Evolutionary conservation across 1,140 invertebrate species (phyloP).

Genomic region (Eumaeus atala): DNA sequence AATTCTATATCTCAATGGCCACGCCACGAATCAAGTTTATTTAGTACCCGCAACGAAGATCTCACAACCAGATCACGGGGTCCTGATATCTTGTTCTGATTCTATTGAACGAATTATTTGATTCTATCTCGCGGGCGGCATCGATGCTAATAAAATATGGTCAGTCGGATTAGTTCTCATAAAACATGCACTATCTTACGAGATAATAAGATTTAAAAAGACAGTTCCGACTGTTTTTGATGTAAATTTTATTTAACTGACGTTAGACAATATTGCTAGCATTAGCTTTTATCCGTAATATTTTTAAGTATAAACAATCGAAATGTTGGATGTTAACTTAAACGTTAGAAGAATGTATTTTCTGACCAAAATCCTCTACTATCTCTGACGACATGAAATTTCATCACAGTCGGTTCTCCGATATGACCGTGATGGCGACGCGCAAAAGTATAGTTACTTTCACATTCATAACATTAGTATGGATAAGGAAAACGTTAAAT

Average conservation of each 20-base stretch:
- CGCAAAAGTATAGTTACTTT: too few species aligned
- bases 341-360: too few species aligned
- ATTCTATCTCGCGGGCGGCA: slow-evolving; percentile 42
- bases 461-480: too few species aligned
- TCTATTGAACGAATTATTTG: slow-evolving; percentile 43
- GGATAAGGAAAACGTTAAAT: too few species aligned
- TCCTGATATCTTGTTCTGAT: slow-evolving; percentile 39
- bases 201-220: slow-evolving; percentile 10
- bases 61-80: slow-evolving; percentile 17
- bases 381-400: too few species aligned
- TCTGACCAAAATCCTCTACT: too few species aligned
- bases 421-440: too few species aligned
- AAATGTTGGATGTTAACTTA: too few species aligned
- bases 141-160: slow-evolving; percentile 53
- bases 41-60: slow-evolving; percentile 14
- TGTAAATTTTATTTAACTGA: not conserved
- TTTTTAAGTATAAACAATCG: too few species aligned
- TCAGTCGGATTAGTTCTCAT: slow-evolving; percentile 34
- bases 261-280: too few species aligned
- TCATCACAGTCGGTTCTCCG: too few species aligned
- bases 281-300: too few species aligned
- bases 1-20: slow-evolving; percentile 1
- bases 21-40: slow-evolving; percentile 7
- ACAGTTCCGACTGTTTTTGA: not conserved
- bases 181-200: slow-evolving; percentile 35